phyloP scores from a whole-genome alignment of 1,140 invertebrate species.

The Papilio polyxenes region DNA sequence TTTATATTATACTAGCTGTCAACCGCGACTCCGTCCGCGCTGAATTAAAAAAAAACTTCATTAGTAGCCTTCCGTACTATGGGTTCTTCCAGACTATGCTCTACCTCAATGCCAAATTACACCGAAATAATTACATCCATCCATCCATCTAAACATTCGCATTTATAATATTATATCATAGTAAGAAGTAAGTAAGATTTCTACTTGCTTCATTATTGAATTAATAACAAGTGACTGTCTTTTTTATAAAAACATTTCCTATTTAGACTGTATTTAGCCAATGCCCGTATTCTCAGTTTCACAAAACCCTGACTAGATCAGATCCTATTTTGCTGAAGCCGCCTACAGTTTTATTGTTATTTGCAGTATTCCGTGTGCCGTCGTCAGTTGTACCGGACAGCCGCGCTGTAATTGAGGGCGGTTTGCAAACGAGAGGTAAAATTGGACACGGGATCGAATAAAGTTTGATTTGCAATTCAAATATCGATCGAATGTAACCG shows the following conservation, averaged over 20 bases:
- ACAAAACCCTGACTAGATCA: not conserved
- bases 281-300: not conserved
- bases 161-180: too few species aligned
- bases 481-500: slow-evolving; percentile 16
- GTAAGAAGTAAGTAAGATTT: too few species aligned
- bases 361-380: not conserved
- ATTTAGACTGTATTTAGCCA: not conserved
- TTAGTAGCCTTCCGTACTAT: too few species aligned
- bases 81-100: too few species aligned
- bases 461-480: slow-evolving; percentile 28
- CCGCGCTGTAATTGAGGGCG: not conserved
- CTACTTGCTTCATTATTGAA: not conserved
- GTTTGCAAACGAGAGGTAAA: slow-evolving; percentile 23
- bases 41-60: too few species aligned
- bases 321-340: not conserved
- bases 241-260: too few species aligned
- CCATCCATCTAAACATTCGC: too few species aligned
- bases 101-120: too few species aligned
- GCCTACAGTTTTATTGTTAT: not conserved
- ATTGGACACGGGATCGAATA: slow-evolving; percentile 17
- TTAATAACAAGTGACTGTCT: not conserved
- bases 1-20: not conserved
- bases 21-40: too few species aligned
- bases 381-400: not conserved
- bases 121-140: too few species aligned